Evolutionary conservation across 2,888 invertebrate genomes (phyloP).

Genomic region (Pyrrhia umbra): DNA sequence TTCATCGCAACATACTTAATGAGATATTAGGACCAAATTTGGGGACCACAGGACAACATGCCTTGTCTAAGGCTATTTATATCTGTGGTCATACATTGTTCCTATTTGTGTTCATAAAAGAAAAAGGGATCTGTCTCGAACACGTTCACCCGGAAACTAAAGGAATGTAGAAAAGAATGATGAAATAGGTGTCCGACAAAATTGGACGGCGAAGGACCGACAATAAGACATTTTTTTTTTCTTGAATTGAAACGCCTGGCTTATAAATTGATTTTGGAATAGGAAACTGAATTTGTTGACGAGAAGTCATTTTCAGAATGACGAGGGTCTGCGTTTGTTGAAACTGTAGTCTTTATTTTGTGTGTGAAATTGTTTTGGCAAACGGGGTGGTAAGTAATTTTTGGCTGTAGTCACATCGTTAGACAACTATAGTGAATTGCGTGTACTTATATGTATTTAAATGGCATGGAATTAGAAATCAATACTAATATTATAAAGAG

Average conservation of each 20-base stretch:
- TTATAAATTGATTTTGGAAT: conserved; percentile 15
- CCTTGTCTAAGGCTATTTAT: background rate
- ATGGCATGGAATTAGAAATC: no score
- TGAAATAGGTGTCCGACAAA: conserved; percentile 43
- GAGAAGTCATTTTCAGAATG: background rate
- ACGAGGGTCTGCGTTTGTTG: background rate
- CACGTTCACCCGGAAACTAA: conserved; percentile 20
- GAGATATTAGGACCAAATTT: no score
- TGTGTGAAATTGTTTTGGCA: background rate
- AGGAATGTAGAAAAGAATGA: conserved; percentile 26
- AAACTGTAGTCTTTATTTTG: background rate
- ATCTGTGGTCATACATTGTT: background rate
- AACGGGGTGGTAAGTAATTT: no score
- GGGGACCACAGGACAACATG: background rate
- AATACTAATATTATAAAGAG: no score
- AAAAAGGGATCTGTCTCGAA: conserved; percentile 19
- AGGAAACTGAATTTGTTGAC: conserved; percentile 9
- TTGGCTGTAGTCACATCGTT: no score
- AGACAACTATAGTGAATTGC: no score
- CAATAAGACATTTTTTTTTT: background rate
- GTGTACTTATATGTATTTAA: no score
- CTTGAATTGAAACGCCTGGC: conserved; percentile 25
- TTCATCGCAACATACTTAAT: no score
- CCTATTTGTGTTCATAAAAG: background rate
- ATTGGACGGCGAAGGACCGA: conserved; percentile 38